Evolutionary conservation across 2,113 vertebrate species (phyloP).

Genomic region (Megatriorchis doriae): DNA sequence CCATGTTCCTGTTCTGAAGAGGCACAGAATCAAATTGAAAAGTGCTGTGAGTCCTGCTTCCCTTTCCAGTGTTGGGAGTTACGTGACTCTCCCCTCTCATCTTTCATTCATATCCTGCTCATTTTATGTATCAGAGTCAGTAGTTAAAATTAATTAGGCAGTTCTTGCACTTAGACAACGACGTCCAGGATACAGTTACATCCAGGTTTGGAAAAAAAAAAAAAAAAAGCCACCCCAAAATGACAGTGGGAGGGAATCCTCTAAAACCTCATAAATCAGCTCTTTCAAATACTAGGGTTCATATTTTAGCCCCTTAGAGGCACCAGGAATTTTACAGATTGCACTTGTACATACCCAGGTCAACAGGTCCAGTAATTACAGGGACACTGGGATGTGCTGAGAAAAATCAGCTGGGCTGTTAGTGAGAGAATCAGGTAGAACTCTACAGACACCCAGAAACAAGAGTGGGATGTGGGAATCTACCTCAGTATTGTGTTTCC

Average conservation of each 20-base stretch:
- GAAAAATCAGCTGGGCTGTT: background rate
- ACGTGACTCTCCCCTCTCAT: background rate
- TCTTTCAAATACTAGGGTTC: background rate
- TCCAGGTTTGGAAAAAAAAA: background rate
- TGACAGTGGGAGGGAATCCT: accelerated
- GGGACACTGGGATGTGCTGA: background rate
- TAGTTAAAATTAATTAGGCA: background rate
- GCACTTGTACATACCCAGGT: background rate
- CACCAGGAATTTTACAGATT: background rate
- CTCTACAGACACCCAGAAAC: too few relatives aligned
- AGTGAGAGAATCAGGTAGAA: background rate
- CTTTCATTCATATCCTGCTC: background rate
- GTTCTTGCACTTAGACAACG: background rate
- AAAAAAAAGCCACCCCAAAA: background rate
- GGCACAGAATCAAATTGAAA: background rate
- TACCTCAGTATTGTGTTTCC: background rate
- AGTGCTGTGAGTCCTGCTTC: background rate
- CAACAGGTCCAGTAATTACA: background rate
- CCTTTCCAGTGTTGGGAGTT: background rate
- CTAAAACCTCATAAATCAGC: background rate
- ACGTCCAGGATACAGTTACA: background rate
- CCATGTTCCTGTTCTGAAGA: background rate
- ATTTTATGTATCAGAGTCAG: background rate
- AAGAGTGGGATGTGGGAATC: background rate
- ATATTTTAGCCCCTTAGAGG: background rate